Evolutionary conservation across 2,113 vertebrate genomes (phyloP), one percentile per base, ranked within the genome.

Genomic region (Rafetus swinhoei): DNA sequence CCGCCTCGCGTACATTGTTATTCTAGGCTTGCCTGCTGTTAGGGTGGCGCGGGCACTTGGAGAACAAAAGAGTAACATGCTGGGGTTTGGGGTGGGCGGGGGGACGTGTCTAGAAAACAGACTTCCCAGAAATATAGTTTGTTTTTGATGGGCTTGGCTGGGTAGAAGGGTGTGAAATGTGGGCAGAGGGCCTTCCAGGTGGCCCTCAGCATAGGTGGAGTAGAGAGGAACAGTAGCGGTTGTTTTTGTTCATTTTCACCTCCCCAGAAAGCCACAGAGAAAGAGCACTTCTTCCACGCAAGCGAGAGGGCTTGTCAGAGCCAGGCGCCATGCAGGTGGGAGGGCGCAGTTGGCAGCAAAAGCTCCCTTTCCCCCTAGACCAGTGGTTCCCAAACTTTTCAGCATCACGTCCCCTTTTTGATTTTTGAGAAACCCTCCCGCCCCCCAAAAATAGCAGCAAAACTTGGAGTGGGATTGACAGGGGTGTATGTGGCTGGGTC

Each of bases 211-310:
- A 62, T 39, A 95, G 95, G 92, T 92, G 95, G 91, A 85, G 91
- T 3, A 2, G 21, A 6, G 11, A 24, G 6, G 6, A 76, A 76
- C 19, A 35, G 13, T 5, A 22, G 72, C 9, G 7, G 39, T 94
- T 96, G 95, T 95, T 97, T 95, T 95, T 91, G 87, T 93, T 93
- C 93, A 0, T 80, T 72, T 62, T 92, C 45, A 56, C 90, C 92
- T 93, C 86, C 90, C 79, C 88, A 84, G 82, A 96, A 96, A 96
- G 89, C 94, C 94, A 81, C 96, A 95, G 94, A 60, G 57, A 74
- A 86, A 56, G 77, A 81, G 24, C 27, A 85, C 45, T 39, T 91
- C 82, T 88, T 89, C 59, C 85, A 8, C 80, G 90, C 90, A 90
- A 82, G 89, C 55, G 53, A 35, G 56, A 50, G 86, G 87, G 50